A percentile compares a stretch with the other conserved stretches of the same genome.
phyloP scores from a whole-genome alignment of 1,140 invertebrate species.

The Bombus waltoni region DNA sequence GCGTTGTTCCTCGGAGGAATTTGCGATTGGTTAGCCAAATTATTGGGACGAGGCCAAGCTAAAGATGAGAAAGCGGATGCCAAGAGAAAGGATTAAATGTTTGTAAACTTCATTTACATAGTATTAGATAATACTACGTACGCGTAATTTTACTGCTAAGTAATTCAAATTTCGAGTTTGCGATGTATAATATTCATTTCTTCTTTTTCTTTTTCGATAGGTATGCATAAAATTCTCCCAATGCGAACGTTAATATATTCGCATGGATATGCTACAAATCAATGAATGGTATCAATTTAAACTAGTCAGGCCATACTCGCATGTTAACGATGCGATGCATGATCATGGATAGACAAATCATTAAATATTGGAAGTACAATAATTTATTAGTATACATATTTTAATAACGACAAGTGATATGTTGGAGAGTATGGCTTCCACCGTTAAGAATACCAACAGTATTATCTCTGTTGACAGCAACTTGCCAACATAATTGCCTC shows the following conservation, averaged over 20 bases:
- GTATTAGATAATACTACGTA: conserved; percentile 10
- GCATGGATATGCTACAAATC: conserved; percentile 21
- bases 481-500: conserved; percentile 5
- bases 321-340: conserved; percentile 5
- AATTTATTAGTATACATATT: conserved; percentile 55
- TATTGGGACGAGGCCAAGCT: conserved; percentile 89
- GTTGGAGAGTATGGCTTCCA: conserved; percentile 33
- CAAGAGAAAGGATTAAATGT: conserved; percentile 90
- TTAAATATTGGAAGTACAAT: conserved; percentile 62
- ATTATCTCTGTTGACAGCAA: conserved; percentile 49
- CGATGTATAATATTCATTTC: background rate
- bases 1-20: conserved; percentile 98
- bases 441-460: conserved; percentile 44
- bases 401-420: conserved; percentile 43
- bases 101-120: conserved; percentile 29
- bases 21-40: conserved; percentile 96
- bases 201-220: conserved; percentile 12
- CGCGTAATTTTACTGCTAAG: conserved; percentile 5
- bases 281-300: conserved; percentile 40
- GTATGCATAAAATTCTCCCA: background rate
- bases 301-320: conserved; percentile 41
- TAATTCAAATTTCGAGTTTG: background rate
- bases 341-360: conserved; percentile 46
- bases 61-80: conserved; percentile 90
- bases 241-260: conserved; percentile 16